phyloP scores from a whole-genome alignment of 2,113 vertebrate genomes.

The Pseudonaja textilis region DNA sequence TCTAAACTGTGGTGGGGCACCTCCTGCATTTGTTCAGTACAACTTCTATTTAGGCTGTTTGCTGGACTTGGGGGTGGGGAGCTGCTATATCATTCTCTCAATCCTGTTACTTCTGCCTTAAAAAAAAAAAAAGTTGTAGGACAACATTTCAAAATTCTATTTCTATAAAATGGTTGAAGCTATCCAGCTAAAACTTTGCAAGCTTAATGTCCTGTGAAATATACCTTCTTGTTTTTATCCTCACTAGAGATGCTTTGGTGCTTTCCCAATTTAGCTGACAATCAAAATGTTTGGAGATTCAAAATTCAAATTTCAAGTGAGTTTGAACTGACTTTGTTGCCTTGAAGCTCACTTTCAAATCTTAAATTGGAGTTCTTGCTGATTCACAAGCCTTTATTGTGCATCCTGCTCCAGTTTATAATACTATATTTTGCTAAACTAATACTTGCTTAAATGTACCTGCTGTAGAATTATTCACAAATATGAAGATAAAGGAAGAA shows the following conservation, averaged over 20 bases:
- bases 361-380: background rate
- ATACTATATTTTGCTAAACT: background rate
- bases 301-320: background rate
- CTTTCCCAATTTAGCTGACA: background rate
- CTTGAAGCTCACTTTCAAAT: background rate
- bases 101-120: background rate
- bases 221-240: background rate
- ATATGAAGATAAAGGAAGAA: background rate
- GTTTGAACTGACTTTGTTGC: background rate
- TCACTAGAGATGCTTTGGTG: background rate
- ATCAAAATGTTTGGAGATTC: background rate
- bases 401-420: background rate
- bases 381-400: background rate
- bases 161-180: background rate
- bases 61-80: background rate
- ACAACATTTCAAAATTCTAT: background rate
- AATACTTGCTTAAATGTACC: background rate
- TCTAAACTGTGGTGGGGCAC: background rate
- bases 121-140: background rate
- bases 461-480: background rate
- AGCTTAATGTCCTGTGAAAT: background rate
- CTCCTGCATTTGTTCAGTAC: background rate
- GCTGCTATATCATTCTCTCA: background rate
- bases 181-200: background rate
- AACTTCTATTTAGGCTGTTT: background rate